phyloP scores from a whole-genome alignment of 2,797 vertebrate genomes.

The Sternarchorhynchus goeldii region DNA sequence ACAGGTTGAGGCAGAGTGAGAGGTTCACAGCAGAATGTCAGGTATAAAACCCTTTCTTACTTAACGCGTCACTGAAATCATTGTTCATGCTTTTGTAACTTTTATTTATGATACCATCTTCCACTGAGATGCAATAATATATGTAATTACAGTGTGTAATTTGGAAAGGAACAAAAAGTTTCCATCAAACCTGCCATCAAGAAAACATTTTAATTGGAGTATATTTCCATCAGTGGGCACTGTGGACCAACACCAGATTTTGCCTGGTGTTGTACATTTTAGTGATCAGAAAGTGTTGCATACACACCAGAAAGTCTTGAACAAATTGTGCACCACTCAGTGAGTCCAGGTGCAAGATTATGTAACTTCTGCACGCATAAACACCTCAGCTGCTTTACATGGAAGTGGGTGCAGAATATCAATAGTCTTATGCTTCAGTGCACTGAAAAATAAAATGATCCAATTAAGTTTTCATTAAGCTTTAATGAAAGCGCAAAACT shows the following conservation, averaged over 20 bases:
- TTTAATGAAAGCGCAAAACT: slow-evolving; percentile 57
- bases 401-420: slow-evolving; percentile 39
- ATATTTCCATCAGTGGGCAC: background rate
- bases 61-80: no score
- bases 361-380: slow-evolving; percentile 9
- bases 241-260: background rate
- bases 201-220: no score
- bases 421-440: slow-evolving; percentile 46
- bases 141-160: no score
- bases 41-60: no score
- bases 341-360: background rate
- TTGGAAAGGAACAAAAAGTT: no score
- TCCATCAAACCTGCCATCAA: no score
- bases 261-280: background rate
- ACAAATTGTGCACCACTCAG: no score
- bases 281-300: background rate
- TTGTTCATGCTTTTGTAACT: no score
- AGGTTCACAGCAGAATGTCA: no score
- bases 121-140: no score
- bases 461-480: slow-evolving; percentile 57
- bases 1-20: no score
- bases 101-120: no score
- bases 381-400: slow-evolving; percentile 24
- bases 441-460: slow-evolving; percentile 55
- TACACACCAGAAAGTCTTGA: background rate